Conservation (phyloP, 2,797 vertebrate genomes). For the Arctocebus calabarensis region DNA sequence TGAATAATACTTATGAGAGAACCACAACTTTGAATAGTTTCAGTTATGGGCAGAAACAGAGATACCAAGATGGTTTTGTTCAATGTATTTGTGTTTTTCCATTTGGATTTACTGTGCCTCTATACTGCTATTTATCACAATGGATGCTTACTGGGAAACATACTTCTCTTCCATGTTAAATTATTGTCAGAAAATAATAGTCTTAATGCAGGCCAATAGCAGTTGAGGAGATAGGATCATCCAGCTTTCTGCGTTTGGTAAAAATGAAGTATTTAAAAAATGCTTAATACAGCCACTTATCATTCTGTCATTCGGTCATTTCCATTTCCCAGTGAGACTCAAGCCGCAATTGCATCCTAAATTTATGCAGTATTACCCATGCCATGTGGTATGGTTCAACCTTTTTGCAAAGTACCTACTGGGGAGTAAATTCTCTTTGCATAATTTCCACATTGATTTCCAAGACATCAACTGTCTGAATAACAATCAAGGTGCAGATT, state of each 20-base stretch:
- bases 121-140: not conserved
- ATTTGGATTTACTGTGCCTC: not conserved
- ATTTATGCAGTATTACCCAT: not conserved
- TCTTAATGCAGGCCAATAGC: constrained; percentile 38
- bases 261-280: constrained; percentile 63
- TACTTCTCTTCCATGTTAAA: constrained; percentile 43
- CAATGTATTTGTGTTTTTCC: constrained; percentile 5
- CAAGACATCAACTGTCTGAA: not conserved
- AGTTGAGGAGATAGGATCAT: constrained; percentile 31
- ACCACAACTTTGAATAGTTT: not conserved
- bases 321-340: constrained; percentile 57
- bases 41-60: not conserved
- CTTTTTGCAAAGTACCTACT: constrained; percentile 56
- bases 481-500: constrained; percentile 34
- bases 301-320: constrained; percentile 55
- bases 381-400: not conserved
- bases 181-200: constrained; percentile 55
- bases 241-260: constrained; percentile 1
- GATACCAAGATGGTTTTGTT: not conserved
- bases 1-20: not conserved
- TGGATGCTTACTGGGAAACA: constrained; percentile 27
- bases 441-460: constrained; percentile 65
- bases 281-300: not conserved
- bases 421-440: constrained; percentile 43
- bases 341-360: constrained; percentile 40